Conservation (phyloP, 2,888 invertebrate genomes). For the Gonocerus acuteangulatus region DNA sequence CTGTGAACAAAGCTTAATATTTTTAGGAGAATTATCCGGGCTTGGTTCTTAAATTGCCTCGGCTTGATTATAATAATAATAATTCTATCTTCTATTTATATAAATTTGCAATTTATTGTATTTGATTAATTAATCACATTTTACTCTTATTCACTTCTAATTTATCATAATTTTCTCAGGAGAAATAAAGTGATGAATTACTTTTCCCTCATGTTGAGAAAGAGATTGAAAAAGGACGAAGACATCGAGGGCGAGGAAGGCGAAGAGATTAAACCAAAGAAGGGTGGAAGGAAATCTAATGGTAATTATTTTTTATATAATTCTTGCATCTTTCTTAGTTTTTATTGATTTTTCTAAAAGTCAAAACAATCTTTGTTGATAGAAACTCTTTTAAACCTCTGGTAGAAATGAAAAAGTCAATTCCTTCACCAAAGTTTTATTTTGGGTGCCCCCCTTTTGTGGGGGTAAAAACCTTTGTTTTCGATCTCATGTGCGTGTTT, state of each 20-base stretch:
- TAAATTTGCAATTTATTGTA: too few relatives aligned
- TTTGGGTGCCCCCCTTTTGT: too few relatives aligned
- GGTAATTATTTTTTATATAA: conserved; percentile 1
- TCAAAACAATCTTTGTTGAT: neutral
- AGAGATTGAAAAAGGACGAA: conserved; percentile 70
- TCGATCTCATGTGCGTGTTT: too few relatives aligned
- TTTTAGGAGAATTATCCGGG: too few relatives aligned
- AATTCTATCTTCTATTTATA: too few relatives aligned
- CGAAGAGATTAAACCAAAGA: conserved; percentile 45
- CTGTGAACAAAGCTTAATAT: too few relatives aligned
- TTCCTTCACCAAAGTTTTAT: too few relatives aligned
- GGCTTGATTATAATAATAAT: too few relatives aligned
- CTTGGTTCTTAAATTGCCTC: too few relatives aligned
- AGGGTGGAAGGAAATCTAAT: conserved; percentile 40
- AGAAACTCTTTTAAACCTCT: neutral
- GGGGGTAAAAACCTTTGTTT: too few relatives aligned
- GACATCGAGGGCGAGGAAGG: conserved; percentile 53
- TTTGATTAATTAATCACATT: too few relatives aligned
- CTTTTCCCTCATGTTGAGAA: conserved; percentile 88
- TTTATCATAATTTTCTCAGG: conserved; percentile 46
- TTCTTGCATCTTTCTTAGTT: neutral
- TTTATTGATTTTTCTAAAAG: neutral
- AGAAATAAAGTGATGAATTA: conserved; percentile 93
- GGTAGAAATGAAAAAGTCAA: too few relatives aligned
- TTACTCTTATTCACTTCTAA: neutral